Evolutionary conservation across 2,888 invertebrate genomes (phyloP), one percentile per base, ranked within the genome.

Genomic region (Agrochola litura): DNA sequence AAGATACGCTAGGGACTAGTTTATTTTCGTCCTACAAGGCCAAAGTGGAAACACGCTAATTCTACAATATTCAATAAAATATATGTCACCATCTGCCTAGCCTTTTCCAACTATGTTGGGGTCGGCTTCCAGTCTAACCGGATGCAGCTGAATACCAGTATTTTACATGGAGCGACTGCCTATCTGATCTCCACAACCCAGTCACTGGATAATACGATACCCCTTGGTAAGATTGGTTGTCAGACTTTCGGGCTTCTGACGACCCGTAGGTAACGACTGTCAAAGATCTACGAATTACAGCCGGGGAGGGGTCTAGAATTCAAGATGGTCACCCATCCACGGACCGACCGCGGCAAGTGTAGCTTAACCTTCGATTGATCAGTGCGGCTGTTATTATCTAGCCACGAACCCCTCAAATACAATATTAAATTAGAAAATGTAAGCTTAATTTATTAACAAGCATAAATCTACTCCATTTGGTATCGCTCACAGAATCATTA

Each of bases 401-500:
- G 30, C 25, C 16, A 67, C 25, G 22, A 46, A 6, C 60, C 22
- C 16, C 6, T 68, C 16, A 16, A n/a, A 37, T 37, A 16, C 22
- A 37, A 58, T 22, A 16, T 37, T 30, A 22, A 70, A 76, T 49
- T 19, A 58, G 25, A 68, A 46, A 63, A 83, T 46, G 16, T 65
- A 46, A 77, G 52, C 70, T 46, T 54, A 70, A 79, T 66, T 79
- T 60, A 79, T 69, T 43, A 63, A 52, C 54, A 46, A 66, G 65
- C 54, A 54, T 76, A 64, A 65, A 66, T 85, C 49, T 54, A 72
- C 30, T 85, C 52, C 37, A 43, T 67, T 75, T 58, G 66, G 58
- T 63, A 76, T 66, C 69, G 69, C 72, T 75, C 63, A 66, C 61
- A 74, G 58, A 71, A 84, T 77, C 77, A 74, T 86, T 87, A 87